Percentiles rank a stretch among this genome's conserved stretches.
Evolutionary conservation across 2,797 vertebrate genomes (phyloP).

Genomic region (Caiman crocodilus): DNA sequence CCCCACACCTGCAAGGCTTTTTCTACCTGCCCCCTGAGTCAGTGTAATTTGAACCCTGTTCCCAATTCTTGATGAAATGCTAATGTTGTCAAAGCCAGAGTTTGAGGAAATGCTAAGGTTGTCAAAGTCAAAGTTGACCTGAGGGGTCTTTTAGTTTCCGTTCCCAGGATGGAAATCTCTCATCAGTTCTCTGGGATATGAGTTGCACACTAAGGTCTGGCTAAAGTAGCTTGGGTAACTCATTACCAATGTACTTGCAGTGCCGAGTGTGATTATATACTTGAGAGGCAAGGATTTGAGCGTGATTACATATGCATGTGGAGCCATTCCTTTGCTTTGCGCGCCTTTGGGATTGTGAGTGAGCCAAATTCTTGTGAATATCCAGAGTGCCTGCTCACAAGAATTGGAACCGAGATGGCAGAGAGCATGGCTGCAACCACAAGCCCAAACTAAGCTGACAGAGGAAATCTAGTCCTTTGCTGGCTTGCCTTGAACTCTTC

Average conservation of each 20-base stretch:
- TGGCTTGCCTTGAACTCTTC: not conserved
- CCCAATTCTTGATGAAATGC: too few species aligned
- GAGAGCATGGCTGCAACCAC: slow-evolving; percentile 1
- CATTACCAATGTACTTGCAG: not conserved
- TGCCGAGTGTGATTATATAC: not conserved
- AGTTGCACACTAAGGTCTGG: not conserved
- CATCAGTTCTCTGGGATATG: not conserved
- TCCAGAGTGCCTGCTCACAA: accelerated
- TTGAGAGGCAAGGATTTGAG: not conserved
- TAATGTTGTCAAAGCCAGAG: too few species aligned
- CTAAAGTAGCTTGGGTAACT: not conserved
- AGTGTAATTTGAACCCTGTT: too few species aligned
- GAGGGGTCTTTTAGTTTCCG: accelerated
- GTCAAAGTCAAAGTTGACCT: not conserved
- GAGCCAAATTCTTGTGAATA: not conserved
- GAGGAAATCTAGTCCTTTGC: not conserved
- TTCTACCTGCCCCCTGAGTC: too few species aligned
- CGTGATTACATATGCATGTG: accelerated
- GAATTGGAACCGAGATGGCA: not conserved
- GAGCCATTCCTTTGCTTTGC: not conserved
- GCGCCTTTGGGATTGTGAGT: not conserved
- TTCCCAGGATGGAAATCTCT: not conserved
- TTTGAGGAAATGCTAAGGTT: not conserved
- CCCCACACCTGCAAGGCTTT: too few species aligned
- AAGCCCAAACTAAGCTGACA: slow-evolving; percentile 35